Evolutionary conservation across 2,113 vertebrate genomes (phyloP), one percentile per base, ranked within the genome.

Genomic region (Eleginops maclovinus): DNA sequence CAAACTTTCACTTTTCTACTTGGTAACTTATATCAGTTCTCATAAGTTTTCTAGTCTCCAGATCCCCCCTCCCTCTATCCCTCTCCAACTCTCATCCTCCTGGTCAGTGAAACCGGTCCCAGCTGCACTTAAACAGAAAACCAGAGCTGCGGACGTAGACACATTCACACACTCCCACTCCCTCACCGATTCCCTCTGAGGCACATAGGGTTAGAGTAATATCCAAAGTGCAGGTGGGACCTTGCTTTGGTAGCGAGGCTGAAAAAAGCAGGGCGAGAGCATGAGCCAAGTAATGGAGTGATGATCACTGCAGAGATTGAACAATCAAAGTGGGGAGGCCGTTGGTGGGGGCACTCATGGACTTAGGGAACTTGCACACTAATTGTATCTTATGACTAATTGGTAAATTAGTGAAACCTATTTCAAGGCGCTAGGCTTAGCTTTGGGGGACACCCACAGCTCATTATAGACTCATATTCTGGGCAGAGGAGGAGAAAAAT

Each of bases 351-450:
- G 86, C 81, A 88, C 85, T 91, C 90, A 85, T 89, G 89, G 92
- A 93, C 90, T 88, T 91, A 56, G 89, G 91, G 89, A 90, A 91
- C 91, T 91, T 83, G 84, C 82, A 69, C 90, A 88, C 93, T 95
- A 95, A 95, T 95, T 95, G 93, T 94, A 94, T 93, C 91, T 92
- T 87, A 93, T 95, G 94, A 95, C 94, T 95, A 95, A 95, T 95
- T 95, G 94, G 93, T 94, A 92, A 94, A 95, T 95, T 95, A 95
- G 93, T 81, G 87, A 93, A 94, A 94, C 87, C 91, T 94, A 93
- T 94, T 94, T 93, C 90, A 90, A 92, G 91, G 83, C 87, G 79
- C 91, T 83, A 77, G 81, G 83, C 90, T 90, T 90, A 88, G 93
- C 93, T 95, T 91, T 88, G 90, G 93, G 94, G 93, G 93, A 93